Evolutionary conservation across 2,888 invertebrate species (phyloP), one percentile per base, ranked within the genome.

Genomic region (Plebejus melissa): DNA sequence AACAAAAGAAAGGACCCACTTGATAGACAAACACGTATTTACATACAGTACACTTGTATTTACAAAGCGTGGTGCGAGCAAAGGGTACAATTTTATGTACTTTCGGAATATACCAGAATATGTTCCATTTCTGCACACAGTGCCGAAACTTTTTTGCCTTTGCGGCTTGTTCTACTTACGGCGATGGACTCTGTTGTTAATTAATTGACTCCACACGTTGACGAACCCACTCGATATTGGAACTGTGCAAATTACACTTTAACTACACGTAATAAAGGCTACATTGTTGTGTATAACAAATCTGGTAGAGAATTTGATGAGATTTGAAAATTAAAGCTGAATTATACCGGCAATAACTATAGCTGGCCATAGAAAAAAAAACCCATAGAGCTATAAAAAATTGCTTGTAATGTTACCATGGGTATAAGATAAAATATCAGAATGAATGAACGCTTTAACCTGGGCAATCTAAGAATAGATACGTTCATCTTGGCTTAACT

Each of bases 391-490:
- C 28, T 13, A 5, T 4, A 65, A 65, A 65, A 72, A 46, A 3
- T 28, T 22, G 28, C 11, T 11, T 16, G 1, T 28, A 74, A 74
- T 46, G 41, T 65, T 16, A 22, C 57, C 28, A 28, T 38, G 46
- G 75, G 32, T 69, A 65, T 70, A 32, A 69, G 11, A 75, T 70
- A 75, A 69, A 70, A 75, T 70, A 75, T 71, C 69, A 75, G 70
- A 76, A 77, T 70, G 75, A 75, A 60, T 72, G 76, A 69, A 77
- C 77, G 79, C 77, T 78, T 79, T 79, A 79, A 79, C 79, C 79
- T 74, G 79, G 77, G 77, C 76, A 76, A 74, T 77, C 79, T 78
- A 78, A 79, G 78, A 79, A 79, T 79, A 79, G 77, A 77, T 75
- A 76, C 77, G 76, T 76, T 76, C 77, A 78, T 75, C 76, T 77